phyloP scores from a whole-genome alignment of 2,113 vertebrate species.

The Cheirogaleus medius region DNA sequence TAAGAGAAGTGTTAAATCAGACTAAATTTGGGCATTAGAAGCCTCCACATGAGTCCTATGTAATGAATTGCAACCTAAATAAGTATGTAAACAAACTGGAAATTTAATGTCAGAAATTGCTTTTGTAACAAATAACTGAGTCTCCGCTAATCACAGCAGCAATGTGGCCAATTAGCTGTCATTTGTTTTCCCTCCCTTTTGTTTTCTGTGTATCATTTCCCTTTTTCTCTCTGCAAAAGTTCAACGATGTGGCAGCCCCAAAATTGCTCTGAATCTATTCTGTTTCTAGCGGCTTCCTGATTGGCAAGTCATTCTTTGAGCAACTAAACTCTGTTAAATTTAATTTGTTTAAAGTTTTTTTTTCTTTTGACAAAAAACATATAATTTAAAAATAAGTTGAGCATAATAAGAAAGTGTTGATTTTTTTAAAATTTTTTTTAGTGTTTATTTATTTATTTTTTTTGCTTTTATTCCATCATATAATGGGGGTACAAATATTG shows the following conservation, averaged over 20 bases:
- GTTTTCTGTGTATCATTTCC: neutral
- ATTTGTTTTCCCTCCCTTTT: neutral
- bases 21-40: neutral
- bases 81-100: neutral
- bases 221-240: neutral
- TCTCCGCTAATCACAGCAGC: neutral
- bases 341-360: neutral
- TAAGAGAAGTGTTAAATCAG: neutral
- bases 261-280: neutral
- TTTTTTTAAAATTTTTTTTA: too few relatives aligned
- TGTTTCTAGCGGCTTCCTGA: accelerated
- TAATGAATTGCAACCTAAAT: neutral
- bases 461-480: too few relatives aligned
- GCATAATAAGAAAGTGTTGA: slow-evolving; percentile 77
- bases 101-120: neutral
- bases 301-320: neutral
- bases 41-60: neutral
- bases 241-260: neutral
- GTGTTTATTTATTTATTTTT: too few relatives aligned
- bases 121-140: neutral
- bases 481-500: too few relatives aligned
- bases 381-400: slow-evolving; percentile 80
- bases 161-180: neutral
- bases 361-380: slow-evolving; percentile 56
- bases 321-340: neutral